Conservation (phyloP, 2,113 vertebrate genomes). For the Nannobrachium achirus region DNA sequence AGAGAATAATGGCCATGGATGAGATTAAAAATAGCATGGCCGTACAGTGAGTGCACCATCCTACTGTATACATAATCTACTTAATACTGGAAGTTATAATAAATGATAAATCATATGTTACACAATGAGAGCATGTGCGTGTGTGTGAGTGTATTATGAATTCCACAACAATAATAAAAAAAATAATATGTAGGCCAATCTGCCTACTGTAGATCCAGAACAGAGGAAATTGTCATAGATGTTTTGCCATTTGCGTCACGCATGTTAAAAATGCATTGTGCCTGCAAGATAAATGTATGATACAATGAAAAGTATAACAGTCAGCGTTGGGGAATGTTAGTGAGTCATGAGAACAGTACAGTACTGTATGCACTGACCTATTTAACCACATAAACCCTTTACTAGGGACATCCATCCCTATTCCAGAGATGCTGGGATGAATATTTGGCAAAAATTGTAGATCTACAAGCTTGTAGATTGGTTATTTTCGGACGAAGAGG, state of each 20-base stretch:
- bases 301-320: constrained; percentile 17
- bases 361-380: no score
- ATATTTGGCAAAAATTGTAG: no score
- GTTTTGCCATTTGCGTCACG: constrained; percentile 17
- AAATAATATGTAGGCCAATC: constrained; percentile 7
- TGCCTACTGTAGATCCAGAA: constrained; percentile 1
- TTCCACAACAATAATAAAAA: background rate
- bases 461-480: no score
- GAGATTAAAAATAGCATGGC: constrained; percentile 21
- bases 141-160: no score
- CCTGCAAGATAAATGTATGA: constrained; percentile 6
- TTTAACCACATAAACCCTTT: no score
- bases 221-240: background rate
- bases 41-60: background rate
- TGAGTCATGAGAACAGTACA: background rate
- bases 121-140: background rate
- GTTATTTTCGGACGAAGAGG: no score
- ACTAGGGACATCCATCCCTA: no score
- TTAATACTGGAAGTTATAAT: constrained; percentile 12
- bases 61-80: background rate
- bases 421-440: no score
- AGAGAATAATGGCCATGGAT: constrained; percentile 1
- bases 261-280: background rate
- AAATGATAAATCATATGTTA: background rate
- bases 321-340: background rate